Conservation (phyloP, 2,888 invertebrate species). For the Orchestes rusci region DNA sequence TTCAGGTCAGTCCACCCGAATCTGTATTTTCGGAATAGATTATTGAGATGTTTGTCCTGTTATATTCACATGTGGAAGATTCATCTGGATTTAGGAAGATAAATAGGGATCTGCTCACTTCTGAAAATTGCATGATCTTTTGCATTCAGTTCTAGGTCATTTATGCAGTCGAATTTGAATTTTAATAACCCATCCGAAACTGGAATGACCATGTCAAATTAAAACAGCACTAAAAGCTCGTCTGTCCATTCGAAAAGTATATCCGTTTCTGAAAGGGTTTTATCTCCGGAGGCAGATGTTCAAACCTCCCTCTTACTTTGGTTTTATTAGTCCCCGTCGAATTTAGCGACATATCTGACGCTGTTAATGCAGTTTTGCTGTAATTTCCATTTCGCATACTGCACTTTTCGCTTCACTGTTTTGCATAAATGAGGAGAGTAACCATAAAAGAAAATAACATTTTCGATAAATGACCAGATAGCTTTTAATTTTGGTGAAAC, state of each 20-base stretch:
- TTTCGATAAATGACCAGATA: conserved; percentile 11
- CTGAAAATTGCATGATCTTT: too few relatives aligned
- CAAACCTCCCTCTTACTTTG: conserved; percentile 17
- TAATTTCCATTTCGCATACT: conserved; percentile 31
- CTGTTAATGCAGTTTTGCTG: conserved; percentile 32
- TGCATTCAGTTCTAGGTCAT: too few relatives aligned
- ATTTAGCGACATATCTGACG: conserved; percentile 29
- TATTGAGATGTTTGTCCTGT: too few relatives aligned
- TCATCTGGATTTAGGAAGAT: too few relatives aligned
- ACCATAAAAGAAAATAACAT: neutral
- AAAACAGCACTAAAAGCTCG: conserved; percentile 21
- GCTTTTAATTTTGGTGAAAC: conserved; percentile 31
- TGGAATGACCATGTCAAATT: conserved; percentile 15
- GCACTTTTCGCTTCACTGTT: conserved; percentile 22
- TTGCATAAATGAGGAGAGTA: neutral
- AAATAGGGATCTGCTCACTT: too few relatives aligned
- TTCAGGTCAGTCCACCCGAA: too few relatives aligned
- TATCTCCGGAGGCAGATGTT: conserved; percentile 23
- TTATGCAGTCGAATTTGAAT: conserved; percentile 12
- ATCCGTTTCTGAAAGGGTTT: conserved; percentile 17
- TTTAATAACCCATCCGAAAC: conserved; percentile 11
- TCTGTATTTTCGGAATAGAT: too few relatives aligned
- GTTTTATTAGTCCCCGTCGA: conserved; percentile 31
- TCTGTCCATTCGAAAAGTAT: conserved; percentile 14
- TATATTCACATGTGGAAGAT: too few relatives aligned